phyloP scores from a whole-genome alignment of 2,888 invertebrate species.

The Lithosia quadra region DNA sequence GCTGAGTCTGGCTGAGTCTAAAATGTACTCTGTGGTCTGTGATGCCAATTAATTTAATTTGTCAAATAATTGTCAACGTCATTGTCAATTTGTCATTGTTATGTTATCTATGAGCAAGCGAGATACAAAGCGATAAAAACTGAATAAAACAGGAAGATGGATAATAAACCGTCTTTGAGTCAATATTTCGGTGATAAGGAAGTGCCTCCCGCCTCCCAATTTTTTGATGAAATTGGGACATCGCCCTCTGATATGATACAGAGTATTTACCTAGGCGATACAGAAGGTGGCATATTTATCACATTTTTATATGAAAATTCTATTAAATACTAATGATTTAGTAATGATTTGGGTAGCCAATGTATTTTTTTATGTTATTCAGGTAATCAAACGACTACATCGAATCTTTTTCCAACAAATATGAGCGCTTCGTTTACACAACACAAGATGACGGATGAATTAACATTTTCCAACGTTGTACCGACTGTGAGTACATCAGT shows the following conservation, averaged over 20 bases:
- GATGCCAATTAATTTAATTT: background rate
- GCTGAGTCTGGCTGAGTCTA: background rate
- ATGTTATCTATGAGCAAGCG: conserved; percentile 21
- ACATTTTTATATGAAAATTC: conserved; percentile 22
- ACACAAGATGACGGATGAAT: conserved; percentile 64
- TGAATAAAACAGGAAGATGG: conserved; percentile 64
- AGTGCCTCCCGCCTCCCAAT: conserved; percentile 79
- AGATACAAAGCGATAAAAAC: conserved; percentile 21
- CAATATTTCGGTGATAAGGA: conserved; percentile 85
- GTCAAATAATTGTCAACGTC: conserved; percentile 2
- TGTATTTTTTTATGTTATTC: conserved; percentile 26
- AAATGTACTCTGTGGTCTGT: background rate
- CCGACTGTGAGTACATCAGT: conserved; percentile 74
- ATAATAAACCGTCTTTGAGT: conserved; percentile 85
- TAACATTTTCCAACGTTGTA: conserved; percentile 69
- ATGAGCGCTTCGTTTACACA: conserved; percentile 70
- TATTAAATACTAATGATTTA: background rate
- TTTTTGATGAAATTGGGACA: conserved; percentile 83
- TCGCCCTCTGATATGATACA: conserved; percentile 83
- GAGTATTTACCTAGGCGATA: conserved; percentile 80
- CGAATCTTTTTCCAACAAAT: conserved; percentile 65
- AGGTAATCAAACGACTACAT: conserved; percentile 60
- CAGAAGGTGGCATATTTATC: conserved; percentile 61
- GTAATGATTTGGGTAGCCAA: background rate
- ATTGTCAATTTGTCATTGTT: conserved; percentile 2